Evolutionary conservation across 2,797 vertebrate genomes (phyloP), one percentile per base, ranked within the genome.

Genomic region (Labroides dimidiatus): DNA sequence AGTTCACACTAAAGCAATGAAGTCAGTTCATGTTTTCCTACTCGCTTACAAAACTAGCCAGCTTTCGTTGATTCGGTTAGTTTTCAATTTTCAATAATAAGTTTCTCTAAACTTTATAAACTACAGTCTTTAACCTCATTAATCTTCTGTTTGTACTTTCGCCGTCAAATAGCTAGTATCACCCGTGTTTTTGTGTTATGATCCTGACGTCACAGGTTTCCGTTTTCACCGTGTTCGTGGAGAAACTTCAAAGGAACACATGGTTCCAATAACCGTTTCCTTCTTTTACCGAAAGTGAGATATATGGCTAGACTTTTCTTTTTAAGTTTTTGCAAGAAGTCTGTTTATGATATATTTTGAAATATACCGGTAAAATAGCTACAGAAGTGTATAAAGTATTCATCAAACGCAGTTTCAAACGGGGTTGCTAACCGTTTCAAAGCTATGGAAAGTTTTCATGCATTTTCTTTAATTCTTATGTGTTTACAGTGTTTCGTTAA

Each of bases 211-310:
- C 56, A 64, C 16, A 36, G 5, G 6, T 24, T 33, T 23, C 0
- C 8, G 24, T 20, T 4, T 27, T 0, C 0, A 27, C 30, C 23
- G 14, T 24, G 72, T 52, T 45, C 84, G 77, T 69, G 74, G 54
- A 42, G 81, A 78, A 89, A 89, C 85, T 2, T 13, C 1, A 20
- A 16, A 10, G 0, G 0, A 1, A 6, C 4, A 0, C 13, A 17
- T 0, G 1, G 63, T 59, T 81, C 83, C 12, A 9, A n/a, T n/a
- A n/a, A n/a, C n/a, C n/a, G n/a, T n/a, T n/a, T n/a, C n/a, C n/a
- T n/a, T n/a, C n/a, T n/a, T n/a, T n/a, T n/a, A n/a, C n/a, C n/a
- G n/a, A n/a, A n/a, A n/a, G n/a, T n/a, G n/a, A n/a, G n/a, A n/a
- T n/a, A n/a, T n/a, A 27, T 27, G 24, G 24, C 24, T 27, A 27